Conservation (phyloP, 1,140 invertebrate genomes). For the Drosophila kepulauana region DNA sequence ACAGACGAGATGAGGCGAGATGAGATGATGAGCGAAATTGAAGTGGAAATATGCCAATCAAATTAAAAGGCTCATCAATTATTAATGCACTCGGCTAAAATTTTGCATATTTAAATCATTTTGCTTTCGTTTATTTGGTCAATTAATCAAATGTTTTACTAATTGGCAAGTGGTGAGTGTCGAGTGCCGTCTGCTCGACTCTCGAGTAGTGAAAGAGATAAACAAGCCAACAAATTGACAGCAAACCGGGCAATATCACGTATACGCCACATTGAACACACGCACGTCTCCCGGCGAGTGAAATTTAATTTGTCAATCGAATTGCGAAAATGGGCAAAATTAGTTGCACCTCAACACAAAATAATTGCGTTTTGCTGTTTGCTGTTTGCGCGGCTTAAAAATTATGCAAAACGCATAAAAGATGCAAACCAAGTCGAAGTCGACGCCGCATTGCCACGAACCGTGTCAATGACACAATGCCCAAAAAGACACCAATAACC, state of each 20-base stretch:
- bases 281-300: constrained; percentile 35
- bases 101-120: constrained; percentile 27
- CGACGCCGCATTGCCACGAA: constrained; percentile 35
- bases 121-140: constrained; percentile 37
- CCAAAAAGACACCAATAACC: constrained; percentile 32
- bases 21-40: neutral
- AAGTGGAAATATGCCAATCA: constrained; percentile 15
- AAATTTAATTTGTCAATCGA: constrained; percentile 69
- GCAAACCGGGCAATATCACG: constrained; percentile 48
- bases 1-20: constrained; percentile 5
- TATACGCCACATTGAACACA: constrained; percentile 53
- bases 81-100: constrained; percentile 28
- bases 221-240: constrained; percentile 22
- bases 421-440: constrained; percentile 53
- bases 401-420: constrained; percentile 74
- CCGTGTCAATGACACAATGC: constrained; percentile 71
- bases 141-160: constrained; percentile 65
- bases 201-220: constrained; percentile 1
- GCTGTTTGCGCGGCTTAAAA: constrained; percentile 48
- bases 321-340: constrained; percentile 47
- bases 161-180: constrained; percentile 47
- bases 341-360: constrained; percentile 43
- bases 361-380: constrained; percentile 68
- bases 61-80: constrained; percentile 28
- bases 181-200: constrained; percentile 4